Evolutionary conservation across 2,888 invertebrate genomes (phyloP), one percentile per base, ranked within the genome.

Genomic region (Nasonovia ribisnigri): DNA sequence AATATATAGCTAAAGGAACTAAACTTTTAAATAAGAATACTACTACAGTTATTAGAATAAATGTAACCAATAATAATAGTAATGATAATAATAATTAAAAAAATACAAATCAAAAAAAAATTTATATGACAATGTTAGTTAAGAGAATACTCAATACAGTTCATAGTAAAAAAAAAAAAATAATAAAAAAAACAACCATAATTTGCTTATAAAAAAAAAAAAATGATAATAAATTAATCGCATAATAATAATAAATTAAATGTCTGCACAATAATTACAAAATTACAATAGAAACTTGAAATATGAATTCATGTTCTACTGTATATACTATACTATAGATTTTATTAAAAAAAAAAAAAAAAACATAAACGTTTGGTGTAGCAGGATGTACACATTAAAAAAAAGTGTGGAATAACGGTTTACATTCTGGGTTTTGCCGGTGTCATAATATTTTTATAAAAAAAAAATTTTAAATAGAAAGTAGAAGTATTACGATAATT

Each of bases 1-100:
- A 92, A 42, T 67, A 87, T 92, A 90, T 42, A 92, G 92, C 92
- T 92, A 92, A 84, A 92, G 92, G 92, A 92, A 92, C 92, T 92
- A 92, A 92, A 84, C 54, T 88, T 92, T 91, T 57, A 43, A 84
- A 84, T 57, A 86, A 91, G 54, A 86, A 42, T 84, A 91, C 90
- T 91, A 91, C 46, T 86, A 91, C 57, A 57, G 84, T 84, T 57
- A 43, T 84, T 57, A 43, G n/a, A 84, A 42, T 51, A 84, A 42
- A 43, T 57, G 43, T 84, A 84, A 84, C 84, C 77, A 77, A 77
- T 77, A 77, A 77, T 77, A 77, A 77, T 77, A 77, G 77, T 77
- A 90, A 67, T 90, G 46, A 67, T 90, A 67, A 67, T 60, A 46
- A 89, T 60, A 89, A 60, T 89, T 10, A 43, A 43, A 60, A 60